Percentiles rank a stretch among this genome's conserved stretches.
phyloP scores from a whole-genome alignment of 2,113 vertebrate species.

The Crotalus helleri region DNA sequence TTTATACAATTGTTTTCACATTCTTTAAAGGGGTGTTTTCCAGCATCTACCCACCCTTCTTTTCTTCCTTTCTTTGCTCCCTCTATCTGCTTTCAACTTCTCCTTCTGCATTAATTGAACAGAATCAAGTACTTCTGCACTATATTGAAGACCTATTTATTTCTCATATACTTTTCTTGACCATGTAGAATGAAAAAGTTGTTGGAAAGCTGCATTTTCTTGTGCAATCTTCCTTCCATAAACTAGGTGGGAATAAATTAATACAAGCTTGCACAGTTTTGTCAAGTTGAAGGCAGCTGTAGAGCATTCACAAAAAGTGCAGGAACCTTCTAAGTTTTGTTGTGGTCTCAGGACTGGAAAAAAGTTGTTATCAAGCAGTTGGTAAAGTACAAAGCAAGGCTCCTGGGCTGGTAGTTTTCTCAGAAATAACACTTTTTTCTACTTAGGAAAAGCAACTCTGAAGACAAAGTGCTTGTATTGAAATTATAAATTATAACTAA shows the following conservation, averaged over 20 bases:
- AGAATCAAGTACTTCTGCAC: background rate
- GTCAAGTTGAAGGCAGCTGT: background rate
- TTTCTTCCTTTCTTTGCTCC: background rate
- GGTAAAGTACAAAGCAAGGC: background rate
- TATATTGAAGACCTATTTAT: background rate
- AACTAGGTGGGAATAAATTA: background rate
- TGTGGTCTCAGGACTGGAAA: background rate
- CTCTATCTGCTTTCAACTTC: background rate
- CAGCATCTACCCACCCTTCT: background rate
- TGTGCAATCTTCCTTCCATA: background rate
- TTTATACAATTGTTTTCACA: background rate
- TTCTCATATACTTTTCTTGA: background rate
- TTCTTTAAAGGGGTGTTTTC: background rate
- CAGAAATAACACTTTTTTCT: background rate
- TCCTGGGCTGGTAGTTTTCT: background rate
- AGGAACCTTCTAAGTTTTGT: background rate
- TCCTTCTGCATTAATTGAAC: background rate
- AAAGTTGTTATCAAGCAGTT: background rate
- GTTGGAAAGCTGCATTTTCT: background rate
- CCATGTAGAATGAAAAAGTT: background rate
- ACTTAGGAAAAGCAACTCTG: slow-evolving; percentile 15
- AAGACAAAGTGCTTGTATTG: slow-evolving; percentile 14
- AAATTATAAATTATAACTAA: slow-evolving; percentile 34
- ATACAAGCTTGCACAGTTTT: background rate
- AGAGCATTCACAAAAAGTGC: background rate